Percentiles rank a stretch among this genome's conserved stretches.
These are phyloP conservation scores for Sminthurinus aureus DNA, from an alignment of 2,888 invertebrate genomes.

Conservation along the genomic window DNA sequence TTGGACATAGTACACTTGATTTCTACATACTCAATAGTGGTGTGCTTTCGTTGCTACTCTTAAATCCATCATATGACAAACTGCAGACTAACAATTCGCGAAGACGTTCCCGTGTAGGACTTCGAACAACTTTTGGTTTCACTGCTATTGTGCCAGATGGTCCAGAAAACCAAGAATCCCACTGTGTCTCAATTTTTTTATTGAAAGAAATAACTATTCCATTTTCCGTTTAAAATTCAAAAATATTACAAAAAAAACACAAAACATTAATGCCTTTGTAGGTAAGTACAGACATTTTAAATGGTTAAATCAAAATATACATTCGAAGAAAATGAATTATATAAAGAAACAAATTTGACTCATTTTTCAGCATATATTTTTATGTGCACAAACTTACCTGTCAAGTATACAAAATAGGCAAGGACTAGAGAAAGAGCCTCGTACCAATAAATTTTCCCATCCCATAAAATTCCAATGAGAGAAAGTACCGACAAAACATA, in stretches of 20 bases:
- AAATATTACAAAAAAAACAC: not conserved
- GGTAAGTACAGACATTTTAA: not conserved
- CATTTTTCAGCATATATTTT: not conserved
- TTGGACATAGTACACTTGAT: not conserved
- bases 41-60: conserved; percentile 20
- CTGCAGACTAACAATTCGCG: conserved; percentile 16
- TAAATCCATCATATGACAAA: conserved; percentile 26
- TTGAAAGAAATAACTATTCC: conserved; percentile 19
- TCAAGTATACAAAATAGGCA: conserved; percentile 80
- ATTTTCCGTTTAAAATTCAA: not conserved
- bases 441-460: conserved; percentile 85
- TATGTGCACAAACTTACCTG: conserved; percentile 66
- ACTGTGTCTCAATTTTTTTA: not conserved
- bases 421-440: conserved; percentile 79
- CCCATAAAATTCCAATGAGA: conserved; percentile 82
- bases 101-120: conserved; percentile 5
- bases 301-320: too few species aligned
- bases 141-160: not conserved
- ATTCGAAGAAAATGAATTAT: not conserved
- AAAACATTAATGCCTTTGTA: not conserved
- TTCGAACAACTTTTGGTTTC: not conserved
- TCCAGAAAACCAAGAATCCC: not conserved
- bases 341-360: not conserved
- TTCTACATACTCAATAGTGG: conserved; percentile 23
- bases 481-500: conserved; percentile 83